phyloP scores from a whole-genome alignment of 2,797 vertebrate genomes.

The Alauda arvensis region DNA sequence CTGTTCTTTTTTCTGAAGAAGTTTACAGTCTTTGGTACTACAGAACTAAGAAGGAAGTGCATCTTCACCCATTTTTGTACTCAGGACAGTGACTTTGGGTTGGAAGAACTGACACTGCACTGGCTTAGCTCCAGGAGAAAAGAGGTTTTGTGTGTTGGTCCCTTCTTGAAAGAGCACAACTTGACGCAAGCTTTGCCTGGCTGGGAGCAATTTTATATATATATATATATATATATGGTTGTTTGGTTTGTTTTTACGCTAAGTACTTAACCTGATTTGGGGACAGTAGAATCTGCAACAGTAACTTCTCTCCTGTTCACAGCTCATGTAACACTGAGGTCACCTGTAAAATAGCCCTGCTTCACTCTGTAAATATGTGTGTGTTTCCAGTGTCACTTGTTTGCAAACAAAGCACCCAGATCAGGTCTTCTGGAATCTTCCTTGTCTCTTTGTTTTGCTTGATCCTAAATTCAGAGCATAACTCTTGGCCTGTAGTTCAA shows the following conservation, averaged over 20 bases:
- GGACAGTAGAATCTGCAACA: background rate
- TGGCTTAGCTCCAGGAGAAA: background rate
- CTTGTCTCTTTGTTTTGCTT: background rate
- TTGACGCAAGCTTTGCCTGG: background rate
- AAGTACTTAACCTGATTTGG: background rate
- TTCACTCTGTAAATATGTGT: slow-evolving; percentile 18
- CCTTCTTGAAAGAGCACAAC: background rate
- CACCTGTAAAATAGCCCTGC: background rate
- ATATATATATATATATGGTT: background rate
- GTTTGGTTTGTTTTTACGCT: background rate
- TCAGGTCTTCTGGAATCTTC: background rate
- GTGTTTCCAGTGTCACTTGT: background rate
- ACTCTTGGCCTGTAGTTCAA: background rate
- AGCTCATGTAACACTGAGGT: background rate
- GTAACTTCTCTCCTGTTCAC: background rate
- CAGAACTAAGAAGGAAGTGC: background rate
- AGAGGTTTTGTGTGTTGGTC: background rate
- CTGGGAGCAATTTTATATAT: background rate
- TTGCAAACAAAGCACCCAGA: background rate
- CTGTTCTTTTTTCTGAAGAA: background rate
- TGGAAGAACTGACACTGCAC: background rate
- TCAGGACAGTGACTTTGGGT: background rate
- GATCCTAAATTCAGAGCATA: background rate
- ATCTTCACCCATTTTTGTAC: background rate
- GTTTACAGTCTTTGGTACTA: background rate